These are phyloP conservation scores for Oncorhynchus mykiss DNA, from an alignment of 2,113 vertebrate species.

Conservation along the genomic window DNA sequence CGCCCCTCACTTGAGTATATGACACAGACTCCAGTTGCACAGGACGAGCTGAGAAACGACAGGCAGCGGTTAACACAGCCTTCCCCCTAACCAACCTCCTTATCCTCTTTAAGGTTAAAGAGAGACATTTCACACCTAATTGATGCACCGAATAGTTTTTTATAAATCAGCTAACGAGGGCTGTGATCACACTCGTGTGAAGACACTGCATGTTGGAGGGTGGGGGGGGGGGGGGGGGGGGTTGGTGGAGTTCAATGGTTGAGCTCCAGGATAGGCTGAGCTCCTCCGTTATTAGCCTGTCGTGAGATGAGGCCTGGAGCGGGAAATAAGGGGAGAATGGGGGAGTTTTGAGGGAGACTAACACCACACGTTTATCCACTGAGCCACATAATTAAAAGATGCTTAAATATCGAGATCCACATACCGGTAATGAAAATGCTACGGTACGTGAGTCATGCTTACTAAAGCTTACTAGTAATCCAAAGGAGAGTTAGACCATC, in stretches of 20 bases:
- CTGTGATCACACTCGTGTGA: conserved; percentile 90
- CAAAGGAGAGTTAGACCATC: too few relatives aligned
- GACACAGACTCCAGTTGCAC: too few relatives aligned
- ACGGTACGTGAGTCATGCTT: too few relatives aligned
- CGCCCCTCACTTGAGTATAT: too few relatives aligned
- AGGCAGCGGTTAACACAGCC: too few relatives aligned
- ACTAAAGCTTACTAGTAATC: too few relatives aligned
- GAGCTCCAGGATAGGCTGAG: conserved; percentile 78
- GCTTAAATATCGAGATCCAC: neutral
- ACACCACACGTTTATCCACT: too few relatives aligned
- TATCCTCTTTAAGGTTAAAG: conserved; percentile 73
- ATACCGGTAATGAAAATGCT: too few relatives aligned
- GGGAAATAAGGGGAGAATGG: neutral
- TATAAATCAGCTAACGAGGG: conserved; percentile 69
- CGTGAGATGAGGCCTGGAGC: conserved; percentile 74
- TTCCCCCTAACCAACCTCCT: too few relatives aligned
- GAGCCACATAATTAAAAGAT: neutral
- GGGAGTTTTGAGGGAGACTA: neutral
- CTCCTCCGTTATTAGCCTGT: conserved; percentile 79
- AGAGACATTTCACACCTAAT: conserved; percentile 90
- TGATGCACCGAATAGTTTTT: conserved; percentile 90
- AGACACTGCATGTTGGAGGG: conserved; percentile 56
- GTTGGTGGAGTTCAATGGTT: conserved; percentile 71
- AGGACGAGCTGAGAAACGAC: too few relatives aligned
- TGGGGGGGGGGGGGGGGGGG: conserved; percentile 67